A percentile compares a stretch with the other conserved stretches of the same genome.
phyloP scores from a whole-genome alignment of 2,113 vertebrate species.

The Poecilia latipinna region DNA sequence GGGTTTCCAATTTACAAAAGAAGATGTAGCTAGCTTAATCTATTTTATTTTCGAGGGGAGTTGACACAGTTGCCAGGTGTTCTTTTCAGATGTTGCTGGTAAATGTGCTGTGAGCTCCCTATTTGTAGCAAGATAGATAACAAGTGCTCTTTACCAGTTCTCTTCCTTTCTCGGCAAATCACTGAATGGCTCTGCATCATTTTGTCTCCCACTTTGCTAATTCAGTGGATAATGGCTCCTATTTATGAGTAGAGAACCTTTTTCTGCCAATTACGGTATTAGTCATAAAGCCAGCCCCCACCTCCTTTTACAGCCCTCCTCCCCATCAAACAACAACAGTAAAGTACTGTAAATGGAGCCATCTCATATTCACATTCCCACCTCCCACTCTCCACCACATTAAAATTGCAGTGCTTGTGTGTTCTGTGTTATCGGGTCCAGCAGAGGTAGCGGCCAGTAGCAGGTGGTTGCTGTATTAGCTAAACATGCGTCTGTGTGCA shows the following conservation, averaged over 20 bases:
- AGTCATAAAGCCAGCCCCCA: constrained; percentile 66
- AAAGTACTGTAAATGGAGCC: constrained; percentile 70
- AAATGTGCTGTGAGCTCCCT: constrained; percentile 58
- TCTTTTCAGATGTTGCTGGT: constrained; percentile 42
- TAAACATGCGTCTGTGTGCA: constrained; percentile 59
- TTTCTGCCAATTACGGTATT: constrained; percentile 76
- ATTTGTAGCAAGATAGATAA: constrained; percentile 75
- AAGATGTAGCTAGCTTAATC: constrained; percentile 28
- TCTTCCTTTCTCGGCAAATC: constrained; percentile 62
- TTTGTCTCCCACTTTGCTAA: constrained; percentile 76
- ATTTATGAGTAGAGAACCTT: constrained; percentile 75
- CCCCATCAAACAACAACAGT: constrained; percentile 45
- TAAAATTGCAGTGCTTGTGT: constrained; percentile 54
- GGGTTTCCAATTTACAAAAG: not conserved
- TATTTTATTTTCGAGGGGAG: not conserved
- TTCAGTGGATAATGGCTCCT: constrained; percentile 74
- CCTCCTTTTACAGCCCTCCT: constrained; percentile 7
- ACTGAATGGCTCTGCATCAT: constrained; percentile 64
- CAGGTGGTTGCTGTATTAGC: constrained; percentile 70
- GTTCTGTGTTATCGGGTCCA: constrained; percentile 65
- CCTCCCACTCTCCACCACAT: constrained; percentile 61
- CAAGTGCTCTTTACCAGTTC: constrained; percentile 62
- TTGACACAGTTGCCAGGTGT: constrained; percentile 31
- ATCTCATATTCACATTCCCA: constrained; percentile 55
- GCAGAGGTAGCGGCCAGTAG: constrained; percentile 61